phyloP scores from a whole-genome alignment of 2,888 invertebrate species.

The Argyresthia albistria region DNA sequence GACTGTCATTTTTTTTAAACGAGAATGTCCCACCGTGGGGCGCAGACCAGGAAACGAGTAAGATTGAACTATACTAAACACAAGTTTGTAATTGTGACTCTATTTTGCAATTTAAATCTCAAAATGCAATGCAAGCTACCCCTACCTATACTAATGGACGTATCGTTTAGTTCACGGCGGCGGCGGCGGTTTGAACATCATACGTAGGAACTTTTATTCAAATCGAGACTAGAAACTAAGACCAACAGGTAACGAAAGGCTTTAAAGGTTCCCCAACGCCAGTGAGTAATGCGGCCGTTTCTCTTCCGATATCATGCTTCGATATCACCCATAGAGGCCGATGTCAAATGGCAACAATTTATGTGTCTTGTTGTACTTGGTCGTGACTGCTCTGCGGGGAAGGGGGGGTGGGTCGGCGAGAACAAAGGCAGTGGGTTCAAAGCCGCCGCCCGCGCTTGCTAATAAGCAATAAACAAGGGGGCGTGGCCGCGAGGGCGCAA shows the following conservation, averaged over 20 bases:
- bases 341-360: slow-evolving; percentile 69
- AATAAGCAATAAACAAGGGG: slow-evolving; percentile 74
- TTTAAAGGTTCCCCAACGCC: neutral
- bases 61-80: no score
- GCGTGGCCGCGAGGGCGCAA: slow-evolving; percentile 59
- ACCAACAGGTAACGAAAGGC: neutral
- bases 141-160: no score
- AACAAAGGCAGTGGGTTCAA: slow-evolving; percentile 65
- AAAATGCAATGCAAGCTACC: no score
- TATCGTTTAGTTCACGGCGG: no score
- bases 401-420: slow-evolving; percentile 44
- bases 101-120: no score
- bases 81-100: no score
- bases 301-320: slow-evolving; percentile 38
- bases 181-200: neutral
- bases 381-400: slow-evolving; percentile 17
- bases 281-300: neutral
- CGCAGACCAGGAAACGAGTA: no score
- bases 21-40: no score
- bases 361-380: slow-evolving; percentile 42
- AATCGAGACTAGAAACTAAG: neutral
- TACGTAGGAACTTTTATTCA: no score
- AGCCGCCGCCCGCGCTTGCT: slow-evolving; percentile 61
- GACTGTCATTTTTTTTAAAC: no score
- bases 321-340: slow-evolving; percentile 55